These are phyloP conservation scores for Noturus placidus DNA, from an alignment of 2,113 vertebrate genomes.

Conservation along the genomic window DNA sequence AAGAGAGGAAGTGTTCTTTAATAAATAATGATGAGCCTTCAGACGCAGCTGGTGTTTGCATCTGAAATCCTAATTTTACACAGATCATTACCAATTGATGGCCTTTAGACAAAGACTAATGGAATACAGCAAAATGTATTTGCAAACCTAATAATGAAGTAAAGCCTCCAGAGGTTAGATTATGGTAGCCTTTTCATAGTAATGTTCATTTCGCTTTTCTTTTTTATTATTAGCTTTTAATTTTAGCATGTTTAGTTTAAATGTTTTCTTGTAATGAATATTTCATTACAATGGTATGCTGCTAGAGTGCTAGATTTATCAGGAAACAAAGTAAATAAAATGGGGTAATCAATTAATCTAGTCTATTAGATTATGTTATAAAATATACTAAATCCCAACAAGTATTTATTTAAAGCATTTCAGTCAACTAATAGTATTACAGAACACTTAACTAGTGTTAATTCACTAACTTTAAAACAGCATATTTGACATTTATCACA, in stretches of 20 bases:
- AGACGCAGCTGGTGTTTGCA: constrained; percentile 16
- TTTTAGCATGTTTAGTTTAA: background rate
- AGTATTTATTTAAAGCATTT: background rate
- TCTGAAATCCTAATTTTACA: constrained; percentile 35
- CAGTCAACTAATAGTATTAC: background rate
- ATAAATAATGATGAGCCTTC: constrained; percentile 43
- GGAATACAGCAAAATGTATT: background rate
- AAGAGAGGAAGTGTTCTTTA: constrained; percentile 40
- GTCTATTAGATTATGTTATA: background rate
- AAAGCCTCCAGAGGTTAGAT: background rate
- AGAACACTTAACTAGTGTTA: background rate
- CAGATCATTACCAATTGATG: constrained; percentile 28
- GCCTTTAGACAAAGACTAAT: constrained; percentile 28
- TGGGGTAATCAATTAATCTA: too few relatives aligned
- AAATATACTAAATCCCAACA: background rate
- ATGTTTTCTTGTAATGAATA: background rate
- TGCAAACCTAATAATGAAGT: background rate
- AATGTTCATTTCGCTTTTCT: background rate
- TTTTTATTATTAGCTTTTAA: background rate
- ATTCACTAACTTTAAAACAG: background rate
- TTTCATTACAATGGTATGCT: background rate
- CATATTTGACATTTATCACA: background rate
- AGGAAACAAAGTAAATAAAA: background rate
- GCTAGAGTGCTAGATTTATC: background rate
- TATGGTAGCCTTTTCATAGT: background rate